phyloP scores from a whole-genome alignment of 2,888 invertebrate genomes.

The Eupithecia subfuscata region DNA sequence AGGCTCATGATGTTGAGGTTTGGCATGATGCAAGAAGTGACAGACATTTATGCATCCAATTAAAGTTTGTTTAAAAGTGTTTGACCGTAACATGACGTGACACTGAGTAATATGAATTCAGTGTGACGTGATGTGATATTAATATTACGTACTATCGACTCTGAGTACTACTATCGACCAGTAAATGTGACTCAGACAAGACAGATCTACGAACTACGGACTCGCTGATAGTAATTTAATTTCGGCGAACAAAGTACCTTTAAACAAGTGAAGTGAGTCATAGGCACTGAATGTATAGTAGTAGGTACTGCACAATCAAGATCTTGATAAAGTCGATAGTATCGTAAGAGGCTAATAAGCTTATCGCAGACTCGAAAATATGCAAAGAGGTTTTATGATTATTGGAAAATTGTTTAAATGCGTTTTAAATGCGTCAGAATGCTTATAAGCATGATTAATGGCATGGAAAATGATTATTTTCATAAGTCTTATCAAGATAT shows the following conservation, averaged over 20 bases:
- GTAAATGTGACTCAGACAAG: neutral
- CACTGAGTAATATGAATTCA: too few relatives aligned
- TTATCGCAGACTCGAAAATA: neutral
- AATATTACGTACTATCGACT: neutral
- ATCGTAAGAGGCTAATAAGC: neutral
- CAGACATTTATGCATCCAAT: neutral
- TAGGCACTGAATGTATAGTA: neutral
- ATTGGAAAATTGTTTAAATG: neutral
- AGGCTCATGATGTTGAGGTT: too few relatives aligned
- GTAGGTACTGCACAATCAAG: neutral
- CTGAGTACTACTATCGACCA: neutral
- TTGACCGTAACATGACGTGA: too few relatives aligned
- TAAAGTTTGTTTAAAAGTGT: neutral
- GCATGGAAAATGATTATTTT: neutral
- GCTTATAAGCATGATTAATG: neutral
- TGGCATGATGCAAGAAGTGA: neutral
- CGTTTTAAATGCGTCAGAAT: neutral
- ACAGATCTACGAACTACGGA: neutral
- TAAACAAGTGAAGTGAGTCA: neutral
- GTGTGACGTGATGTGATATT: neutral
- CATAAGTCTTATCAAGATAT: neutral
- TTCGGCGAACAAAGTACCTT: neutral
- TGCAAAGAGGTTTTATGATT: slow-evolving; percentile 1
- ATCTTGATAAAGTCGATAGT: neutral
- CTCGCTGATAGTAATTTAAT: neutral